Base-by-base conservation (phyloP, 2,797 vertebrate genomes). In the Sebastes vulpes region DNA sequence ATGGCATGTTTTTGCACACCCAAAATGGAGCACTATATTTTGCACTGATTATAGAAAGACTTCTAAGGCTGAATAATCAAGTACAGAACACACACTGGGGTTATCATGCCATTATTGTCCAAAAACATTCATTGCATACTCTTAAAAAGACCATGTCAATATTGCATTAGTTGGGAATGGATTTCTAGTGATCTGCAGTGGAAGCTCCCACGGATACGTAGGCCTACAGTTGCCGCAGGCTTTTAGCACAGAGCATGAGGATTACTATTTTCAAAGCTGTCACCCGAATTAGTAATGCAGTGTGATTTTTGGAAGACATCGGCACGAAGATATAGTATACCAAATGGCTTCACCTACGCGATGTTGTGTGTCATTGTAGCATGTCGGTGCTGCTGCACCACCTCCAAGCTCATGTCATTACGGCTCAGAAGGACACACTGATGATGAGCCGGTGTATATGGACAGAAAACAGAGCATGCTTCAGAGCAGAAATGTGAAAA, bases 201-300 rank as follows among this genome's bases (percentile, higher is more conserved):
- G 52, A 54, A 32, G 5, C 29, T 29, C 29, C 6, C 7, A 23
- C 21, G 10, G 50, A 21, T 23, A 21, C 50, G 10, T 21, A 53
- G 5, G 5, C 50, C 20, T 11, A 23, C 9, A 53, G 20, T 23
- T 69, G 68, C 53, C 23, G 20, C 57, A 35, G 72, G 65, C 65
- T 21, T n/a, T 4, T 48, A n/a, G 18, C 46, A 48, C 25, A 20
- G n/a, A 29, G 23, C 21, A n/a, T 7, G 14, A 25, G 11, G n/a
- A 69, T 9, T 23, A 56, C 31, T 61, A 46, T 53, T 75, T 72
- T 72, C 28, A 61, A 29, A 56, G 56, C 32, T 65, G 61, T 28
- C 61, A 14, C 16, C 54, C 28, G 23, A 28, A 75, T 78, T 59
- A 65, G 38, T 29, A 35, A 48, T 58, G 38, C 50, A 38, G 32